Evolutionary conservation across 2,797 vertebrate species (phyloP).

Genomic region (Yasuhikotakia modesta): DNA sequence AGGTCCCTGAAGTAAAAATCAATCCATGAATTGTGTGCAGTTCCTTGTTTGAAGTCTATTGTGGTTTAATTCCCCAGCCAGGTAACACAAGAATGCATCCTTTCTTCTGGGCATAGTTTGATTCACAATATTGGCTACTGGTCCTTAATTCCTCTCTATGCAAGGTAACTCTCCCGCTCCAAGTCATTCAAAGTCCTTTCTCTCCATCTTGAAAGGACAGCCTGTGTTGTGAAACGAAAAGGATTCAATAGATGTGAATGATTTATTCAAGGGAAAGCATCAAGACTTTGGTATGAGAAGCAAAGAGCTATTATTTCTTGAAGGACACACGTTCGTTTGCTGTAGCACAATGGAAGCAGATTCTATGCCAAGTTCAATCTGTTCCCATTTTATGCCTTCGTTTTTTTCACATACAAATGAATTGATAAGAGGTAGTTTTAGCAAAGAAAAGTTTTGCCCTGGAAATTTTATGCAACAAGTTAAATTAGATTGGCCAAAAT

Average conservation of each 20-base stretch:
- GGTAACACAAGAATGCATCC: constrained; percentile 81
- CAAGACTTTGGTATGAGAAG: constrained; percentile 75
- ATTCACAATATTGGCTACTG: constrained; percentile 86
- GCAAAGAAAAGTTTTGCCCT: constrained; percentile 44
- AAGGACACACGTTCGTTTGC: constrained; percentile 76
- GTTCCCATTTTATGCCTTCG: constrained; percentile 57
- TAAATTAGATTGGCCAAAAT: constrained; percentile 40
- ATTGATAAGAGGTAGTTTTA: constrained; percentile 59
- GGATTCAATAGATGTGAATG: constrained; percentile 80
- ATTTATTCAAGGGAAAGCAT: constrained; percentile 80
- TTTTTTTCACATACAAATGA: constrained; percentile 64
- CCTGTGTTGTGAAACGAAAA: constrained; percentile 75
- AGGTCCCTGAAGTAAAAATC: constrained; percentile 83
- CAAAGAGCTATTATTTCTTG: constrained; percentile 71
- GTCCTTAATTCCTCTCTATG: constrained; percentile 81
- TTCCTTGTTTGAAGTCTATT: constrained; percentile 82
- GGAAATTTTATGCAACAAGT: constrained; percentile 44
- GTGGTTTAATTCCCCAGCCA: constrained; percentile 80
- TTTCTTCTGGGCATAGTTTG: constrained; percentile 79
- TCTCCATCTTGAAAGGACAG: constrained; percentile 74
- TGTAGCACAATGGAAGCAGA: constrained; percentile 66
- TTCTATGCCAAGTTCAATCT: constrained; percentile 70
- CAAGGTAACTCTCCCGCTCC: constrained; percentile 79
- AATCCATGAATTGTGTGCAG: constrained; percentile 75
- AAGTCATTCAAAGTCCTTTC: constrained; percentile 81